Base-by-base conservation (phyloP, 2,888 invertebrate genomes). In the Dichetophora obliterata region DNA sequence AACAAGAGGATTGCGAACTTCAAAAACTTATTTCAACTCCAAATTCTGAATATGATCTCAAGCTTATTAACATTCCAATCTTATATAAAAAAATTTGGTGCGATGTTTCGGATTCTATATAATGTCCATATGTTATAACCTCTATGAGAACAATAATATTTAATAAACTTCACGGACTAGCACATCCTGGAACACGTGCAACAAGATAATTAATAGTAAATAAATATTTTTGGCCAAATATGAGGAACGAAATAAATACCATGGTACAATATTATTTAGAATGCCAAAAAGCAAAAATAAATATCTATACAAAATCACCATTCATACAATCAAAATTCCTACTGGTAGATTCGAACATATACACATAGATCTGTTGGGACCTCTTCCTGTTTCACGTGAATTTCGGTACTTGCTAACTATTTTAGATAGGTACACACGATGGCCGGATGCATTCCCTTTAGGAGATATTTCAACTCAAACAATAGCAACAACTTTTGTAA, bases 341-440 rank as follows among this genome's bases (percentile, higher is more conserved):
- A 77, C 80, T 19, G 74, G 69, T 8, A 80, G 87, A 16, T 87
- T 88, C 76, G 79, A 82, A n/a, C 85, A 87, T 65, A 78, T 88
- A 5, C 85, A 86, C 66, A 76, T 87, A 5, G 87, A 88, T 77
- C 76, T 88, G 19, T 82, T 88, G 1, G 85, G 86, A 22, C 85
- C 86, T 2, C 76, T 88, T 22, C 86, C 85, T 31, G 19, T 75
- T 6, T 82, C 82, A 0, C 61, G 80, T 31, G 81, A 78, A 34
- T 81, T 77, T 70, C 68, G 77, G 14, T 85, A 85, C 70, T 77
- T 82, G 22, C 75, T 86, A 1, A 86, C 85, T 0, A 79, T 79
- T 3, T 81, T 84, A 11, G 85, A 86, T 48, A 77, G 86, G 5
- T 80, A 81, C 54, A 76, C 83, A 2, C 57, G 79, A 3, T 83